Base-by-base conservation (phyloP, 2,113 vertebrate genomes). In the Bungarus multicinctus region DNA sequence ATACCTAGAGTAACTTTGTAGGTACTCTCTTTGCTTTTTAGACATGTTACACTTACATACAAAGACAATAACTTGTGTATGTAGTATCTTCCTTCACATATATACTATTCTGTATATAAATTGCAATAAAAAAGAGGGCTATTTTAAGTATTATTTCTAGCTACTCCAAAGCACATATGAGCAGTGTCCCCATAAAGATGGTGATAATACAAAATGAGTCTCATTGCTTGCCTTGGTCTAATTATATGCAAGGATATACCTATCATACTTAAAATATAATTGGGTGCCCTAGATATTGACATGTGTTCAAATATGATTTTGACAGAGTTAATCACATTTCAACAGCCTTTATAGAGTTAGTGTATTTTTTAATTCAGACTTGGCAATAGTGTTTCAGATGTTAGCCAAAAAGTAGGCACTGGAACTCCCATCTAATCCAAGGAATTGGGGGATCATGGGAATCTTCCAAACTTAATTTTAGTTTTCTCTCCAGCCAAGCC, bases 401-500 rank as follows among this genome's bases (percentile, higher is more conserved):
- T 43, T 54, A 85, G 39, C 89, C 9, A 74, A 89, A 90, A 86
- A 60, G 54, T 50, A 60, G 22, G 12, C 18, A 85, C 20, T 85
- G 53, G 45, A 93, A 93, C 88, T 85, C 45, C 74, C n/a, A 50
- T 86, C 27, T 30, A 53, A 60, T 34, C 27, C 69, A 91, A 85
- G 69, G 53, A 93, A 91, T n/a, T 10, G 89, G 89, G 89, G 57
- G 69, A 91, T 91, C 45, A 81, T 20, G 55, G 53, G 60, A 89
- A 85, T 53, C 18, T 39, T 69, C 89, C 43, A 47, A 85, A 60
- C 54, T 54, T 85, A 91, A 85, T n/a, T 53, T 89, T 85, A 8
- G 81, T 6, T 53, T 90, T 60, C 52, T 81, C 22, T 55, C 92
- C 85, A 90, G 0, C 85, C 85, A 93, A 94, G 53, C 53, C 93